These are phyloP conservation scores for Drosophila nigricruria DNA, from an alignment of 2,888 invertebrate species.

Conservation along the genomic window DNA sequence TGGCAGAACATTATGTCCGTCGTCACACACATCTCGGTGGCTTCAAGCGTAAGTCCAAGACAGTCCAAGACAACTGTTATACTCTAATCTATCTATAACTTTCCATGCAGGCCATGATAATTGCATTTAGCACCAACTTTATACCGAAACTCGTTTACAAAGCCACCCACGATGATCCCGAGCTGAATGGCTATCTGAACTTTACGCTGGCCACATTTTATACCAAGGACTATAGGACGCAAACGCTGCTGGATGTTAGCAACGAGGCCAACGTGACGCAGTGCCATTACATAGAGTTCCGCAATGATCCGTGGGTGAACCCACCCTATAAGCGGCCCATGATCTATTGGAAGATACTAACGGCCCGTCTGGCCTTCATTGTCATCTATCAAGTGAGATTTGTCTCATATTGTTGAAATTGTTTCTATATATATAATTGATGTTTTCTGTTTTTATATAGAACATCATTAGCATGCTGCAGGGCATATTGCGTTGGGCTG, in stretches of 20 bases:
- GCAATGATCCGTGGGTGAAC: constrained; percentile 87
- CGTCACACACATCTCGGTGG: constrained; percentile 90
- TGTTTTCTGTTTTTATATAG: constrained; percentile 57
- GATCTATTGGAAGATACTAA: constrained; percentile 91
- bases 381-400: constrained; percentile 88
- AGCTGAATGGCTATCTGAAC: constrained; percentile 89
- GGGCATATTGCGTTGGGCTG: constrained; percentile 90
- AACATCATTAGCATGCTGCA: constrained; percentile 91
- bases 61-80: too few relatives aligned
- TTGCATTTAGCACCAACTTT: constrained; percentile 94
- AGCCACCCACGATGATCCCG: constrained; percentile 84
- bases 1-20: constrained; percentile 92
- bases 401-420: too few relatives aligned
- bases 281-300: constrained; percentile 90
- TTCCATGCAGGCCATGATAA: constrained; percentile 89
- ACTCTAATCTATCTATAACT: too few relatives aligned
- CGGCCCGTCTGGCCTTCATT: constrained; percentile 90
- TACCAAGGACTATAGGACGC: constrained; percentile 87
- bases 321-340: constrained; percentile 88
- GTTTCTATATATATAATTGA: not conserved
- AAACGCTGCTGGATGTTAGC: constrained; percentile 75
- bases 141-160: constrained; percentile 91
- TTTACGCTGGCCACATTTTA: constrained; percentile 89
- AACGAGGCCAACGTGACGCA: constrained; percentile 83
- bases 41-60: constrained; percentile 92